Percentiles rank a stretch among this genome's conserved stretches.
These are phyloP conservation scores for Pollenia labialis DNA, from an alignment of 2,888 invertebrate genomes.

Conservation along the genomic window DNA sequence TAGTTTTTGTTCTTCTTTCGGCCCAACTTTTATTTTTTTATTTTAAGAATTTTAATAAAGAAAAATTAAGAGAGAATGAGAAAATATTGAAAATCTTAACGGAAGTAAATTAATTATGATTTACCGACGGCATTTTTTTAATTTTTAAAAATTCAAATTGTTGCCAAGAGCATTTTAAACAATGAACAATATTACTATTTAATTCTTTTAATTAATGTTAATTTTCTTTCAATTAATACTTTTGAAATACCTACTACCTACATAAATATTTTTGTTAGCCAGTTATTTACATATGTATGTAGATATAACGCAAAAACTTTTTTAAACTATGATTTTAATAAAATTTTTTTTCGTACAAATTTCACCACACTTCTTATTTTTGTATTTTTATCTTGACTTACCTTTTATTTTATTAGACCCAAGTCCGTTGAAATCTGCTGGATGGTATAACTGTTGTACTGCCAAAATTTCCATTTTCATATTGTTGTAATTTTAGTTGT, in stretches of 20 bases:
- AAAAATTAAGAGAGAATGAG: not conserved
- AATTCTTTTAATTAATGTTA: too few species aligned
- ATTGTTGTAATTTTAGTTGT: conserved; percentile 22
- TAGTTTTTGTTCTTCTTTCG: not conserved
- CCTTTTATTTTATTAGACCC: conserved; percentile 73
- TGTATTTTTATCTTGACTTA: conserved; percentile 17
- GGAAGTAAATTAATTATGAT: conserved; percentile 34
- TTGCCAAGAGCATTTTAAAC: not conserved
- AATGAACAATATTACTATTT: too few species aligned
- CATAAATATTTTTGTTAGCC: too few species aligned
- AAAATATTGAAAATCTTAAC: conserved; percentile 19
- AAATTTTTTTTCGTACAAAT: not conserved
- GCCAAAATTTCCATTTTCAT: conserved; percentile 74
- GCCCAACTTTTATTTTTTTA: conserved; percentile 2
- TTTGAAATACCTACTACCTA: too few species aligned
- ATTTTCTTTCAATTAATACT: too few species aligned
- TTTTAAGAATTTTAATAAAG: conserved; percentile 23
- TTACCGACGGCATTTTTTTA: conserved; percentile 25
- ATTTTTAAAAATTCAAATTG: too few species aligned
- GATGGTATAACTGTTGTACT: conserved; percentile 74
- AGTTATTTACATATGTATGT: not conserved
- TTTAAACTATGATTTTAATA: not conserved
- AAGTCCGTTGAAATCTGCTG: conserved; percentile 62
- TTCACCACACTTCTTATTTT: not conserved
- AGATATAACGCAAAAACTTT: not conserved